A percentile compares a stretch with the other conserved stretches of the same genome.
phyloP scores from a whole-genome alignment of 2,113 vertebrate genomes.

The Pluvialis apricaria region DNA sequence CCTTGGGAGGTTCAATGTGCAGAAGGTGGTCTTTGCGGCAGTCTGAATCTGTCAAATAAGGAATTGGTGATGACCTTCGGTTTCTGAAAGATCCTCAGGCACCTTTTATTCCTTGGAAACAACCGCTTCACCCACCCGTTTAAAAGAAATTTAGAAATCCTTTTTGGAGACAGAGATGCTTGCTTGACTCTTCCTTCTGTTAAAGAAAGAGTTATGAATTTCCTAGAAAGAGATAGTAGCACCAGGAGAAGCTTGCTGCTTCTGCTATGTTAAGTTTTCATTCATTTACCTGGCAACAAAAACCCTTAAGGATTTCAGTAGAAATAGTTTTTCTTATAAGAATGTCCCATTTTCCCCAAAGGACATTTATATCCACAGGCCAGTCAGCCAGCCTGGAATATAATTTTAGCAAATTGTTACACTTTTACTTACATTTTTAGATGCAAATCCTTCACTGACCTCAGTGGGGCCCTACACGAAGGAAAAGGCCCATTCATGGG shows the following conservation, averaged over 20 bases:
- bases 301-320: background rate
- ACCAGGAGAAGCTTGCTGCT: background rate
- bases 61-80: background rate
- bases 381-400: background rate
- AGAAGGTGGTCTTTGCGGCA: background rate
- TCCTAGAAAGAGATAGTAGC: background rate
- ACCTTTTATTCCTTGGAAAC: background rate
- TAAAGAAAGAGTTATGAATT: background rate
- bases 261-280: background rate
- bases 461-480: background rate
- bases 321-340: background rate
- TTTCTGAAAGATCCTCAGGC: background rate
- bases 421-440: background rate
- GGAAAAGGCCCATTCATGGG: background rate
- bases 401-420: background rate
- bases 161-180: background rate
- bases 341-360: background rate
- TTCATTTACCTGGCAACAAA: background rate
- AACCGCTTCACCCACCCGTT: rapidly evolving
- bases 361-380: background rate
- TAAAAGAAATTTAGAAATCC: background rate
- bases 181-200: background rate
- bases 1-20: background rate
- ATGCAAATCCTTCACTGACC: background rate
- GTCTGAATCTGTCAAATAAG: background rate